Conservation (phyloP, 2,888 invertebrate species). For the Bimastos eiseni region DNA sequence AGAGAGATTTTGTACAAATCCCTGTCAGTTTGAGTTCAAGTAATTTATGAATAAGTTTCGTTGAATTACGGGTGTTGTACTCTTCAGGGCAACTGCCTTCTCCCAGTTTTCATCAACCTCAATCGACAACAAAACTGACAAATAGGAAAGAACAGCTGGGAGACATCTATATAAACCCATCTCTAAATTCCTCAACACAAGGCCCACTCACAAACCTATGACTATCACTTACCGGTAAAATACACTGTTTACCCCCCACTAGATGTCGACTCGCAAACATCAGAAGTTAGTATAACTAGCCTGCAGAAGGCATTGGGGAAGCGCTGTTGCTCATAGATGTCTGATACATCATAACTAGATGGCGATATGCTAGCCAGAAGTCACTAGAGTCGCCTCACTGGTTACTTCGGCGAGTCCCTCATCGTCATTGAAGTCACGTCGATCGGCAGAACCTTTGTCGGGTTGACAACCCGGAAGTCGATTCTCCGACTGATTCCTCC, state of each 20-base stretch:
- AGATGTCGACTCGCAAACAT: not conserved
- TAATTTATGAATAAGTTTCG: not conserved
- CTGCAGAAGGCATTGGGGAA: not conserved
- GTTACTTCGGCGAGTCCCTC: conserved; percentile 3
- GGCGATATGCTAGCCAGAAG: not conserved
- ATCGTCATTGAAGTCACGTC: conserved; percentile 13
- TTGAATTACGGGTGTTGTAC: not conserved
- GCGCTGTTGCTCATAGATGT: not conserved
- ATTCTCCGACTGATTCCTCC: not conserved
- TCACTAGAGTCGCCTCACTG: not conserved
- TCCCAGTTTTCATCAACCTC: not conserved
- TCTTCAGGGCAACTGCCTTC: not conserved
- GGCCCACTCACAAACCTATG: not conserved
- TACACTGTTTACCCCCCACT: not conserved
- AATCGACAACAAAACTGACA: not conserved
- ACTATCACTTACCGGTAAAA: not conserved
- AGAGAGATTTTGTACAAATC: too few relatives aligned
- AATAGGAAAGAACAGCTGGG: not conserved
- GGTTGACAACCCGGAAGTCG: conserved; percentile 17
- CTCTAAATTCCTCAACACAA: not conserved
- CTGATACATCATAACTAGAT: not conserved
- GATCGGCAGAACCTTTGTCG: conserved; percentile 16
- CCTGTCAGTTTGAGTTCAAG: too few relatives aligned
- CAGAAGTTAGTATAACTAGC: not conserved
- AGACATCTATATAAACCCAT: not conserved